Evolutionary conservation across 2,113 vertebrate genomes (phyloP).

Genomic region (Argyrosomus japonicus): DNA sequence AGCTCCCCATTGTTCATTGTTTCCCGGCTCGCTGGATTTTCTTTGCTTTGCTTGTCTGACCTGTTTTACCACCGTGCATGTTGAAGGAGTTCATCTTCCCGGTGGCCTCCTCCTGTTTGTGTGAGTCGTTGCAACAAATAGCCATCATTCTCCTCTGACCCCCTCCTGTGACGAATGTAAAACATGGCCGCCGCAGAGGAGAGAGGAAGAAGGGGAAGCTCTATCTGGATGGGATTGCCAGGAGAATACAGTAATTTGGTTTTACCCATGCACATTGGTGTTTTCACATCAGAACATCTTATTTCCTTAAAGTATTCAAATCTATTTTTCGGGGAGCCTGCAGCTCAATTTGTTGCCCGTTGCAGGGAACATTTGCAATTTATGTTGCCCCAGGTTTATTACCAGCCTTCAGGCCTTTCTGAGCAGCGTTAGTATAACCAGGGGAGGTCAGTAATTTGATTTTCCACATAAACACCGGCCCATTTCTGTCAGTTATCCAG

Average conservation of each 20-base stretch:
- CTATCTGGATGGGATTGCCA: background rate
- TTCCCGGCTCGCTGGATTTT: slow-evolving; percentile 40
- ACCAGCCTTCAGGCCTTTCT: slow-evolving; percentile 42
- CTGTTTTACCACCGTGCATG: slow-evolving; percentile 48
- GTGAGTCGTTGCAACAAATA: slow-evolving; percentile 27
- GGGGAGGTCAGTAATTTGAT: slow-evolving; percentile 49
- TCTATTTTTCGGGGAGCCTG: background rate
- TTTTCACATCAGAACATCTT: slow-evolving; percentile 22
- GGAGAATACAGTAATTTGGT: slow-evolving; percentile 8
- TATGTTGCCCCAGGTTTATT: slow-evolving; percentile 53
- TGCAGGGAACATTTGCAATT: slow-evolving; percentile 44
- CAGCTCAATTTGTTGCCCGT: slow-evolving; percentile 31
- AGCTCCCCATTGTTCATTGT: slow-evolving; percentile 44
- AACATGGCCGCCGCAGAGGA: background rate
- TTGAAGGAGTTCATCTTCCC: slow-evolving; percentile 27
- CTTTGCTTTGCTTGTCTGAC: slow-evolving; percentile 31
- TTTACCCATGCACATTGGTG: background rate
- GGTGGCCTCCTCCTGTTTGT: slow-evolving; percentile 8
- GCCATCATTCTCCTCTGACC: slow-evolving; percentile 10
- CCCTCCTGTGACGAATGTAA: background rate
- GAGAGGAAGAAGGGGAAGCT: background rate
- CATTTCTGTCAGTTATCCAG: slow-evolving; percentile 48
- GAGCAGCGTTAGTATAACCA: slow-evolving; percentile 20
- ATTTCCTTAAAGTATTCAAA: slow-evolving; percentile 26
- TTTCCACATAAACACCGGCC: slow-evolving; percentile 34